A percentile compares a stretch with the other conserved stretches of the same genome.
These are phyloP conservation scores for Hipposideros armiger DNA, from an alignment of 2,113 vertebrate species.

Conservation along the genomic window DNA sequence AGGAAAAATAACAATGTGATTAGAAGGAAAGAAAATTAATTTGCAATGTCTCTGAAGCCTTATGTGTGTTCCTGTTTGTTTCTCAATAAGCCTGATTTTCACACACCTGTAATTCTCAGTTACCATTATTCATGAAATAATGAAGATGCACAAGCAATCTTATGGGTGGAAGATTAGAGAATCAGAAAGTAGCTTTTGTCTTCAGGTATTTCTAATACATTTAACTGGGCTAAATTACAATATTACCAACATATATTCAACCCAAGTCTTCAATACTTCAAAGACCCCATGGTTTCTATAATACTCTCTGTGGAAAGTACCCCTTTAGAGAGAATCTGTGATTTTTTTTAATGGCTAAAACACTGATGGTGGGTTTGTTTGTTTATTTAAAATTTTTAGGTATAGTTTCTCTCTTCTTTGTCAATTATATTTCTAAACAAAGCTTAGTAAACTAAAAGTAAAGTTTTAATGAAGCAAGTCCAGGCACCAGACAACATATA, in stretches of 20 bases:
- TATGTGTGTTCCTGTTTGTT: background rate
- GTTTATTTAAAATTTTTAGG: background rate
- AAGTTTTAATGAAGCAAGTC: background rate
- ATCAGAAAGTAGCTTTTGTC: background rate
- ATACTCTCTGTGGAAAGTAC: background rate
- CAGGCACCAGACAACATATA: background rate
- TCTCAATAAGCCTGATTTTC: background rate
- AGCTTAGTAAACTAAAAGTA: background rate
- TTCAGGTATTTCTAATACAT: background rate
- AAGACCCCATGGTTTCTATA: background rate
- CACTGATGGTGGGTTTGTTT: background rate
- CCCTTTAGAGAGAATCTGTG: background rate
- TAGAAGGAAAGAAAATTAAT: constrained; percentile 64
- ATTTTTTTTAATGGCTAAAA: background rate
- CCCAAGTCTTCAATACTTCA: background rate
- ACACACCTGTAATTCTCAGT: background rate
- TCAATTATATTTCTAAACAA: background rate
- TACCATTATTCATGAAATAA: background rate
- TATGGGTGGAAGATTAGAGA: background rate
- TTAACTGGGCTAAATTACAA: background rate
- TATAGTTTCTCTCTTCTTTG: background rate
- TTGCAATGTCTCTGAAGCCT: background rate
- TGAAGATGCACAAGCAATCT: background rate
- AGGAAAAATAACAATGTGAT: constrained; percentile 7
- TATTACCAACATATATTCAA: background rate